Evolutionary conservation across 2,797 vertebrate genomes (phyloP).

Genomic region (Cetoscarus ocellatus): DNA sequence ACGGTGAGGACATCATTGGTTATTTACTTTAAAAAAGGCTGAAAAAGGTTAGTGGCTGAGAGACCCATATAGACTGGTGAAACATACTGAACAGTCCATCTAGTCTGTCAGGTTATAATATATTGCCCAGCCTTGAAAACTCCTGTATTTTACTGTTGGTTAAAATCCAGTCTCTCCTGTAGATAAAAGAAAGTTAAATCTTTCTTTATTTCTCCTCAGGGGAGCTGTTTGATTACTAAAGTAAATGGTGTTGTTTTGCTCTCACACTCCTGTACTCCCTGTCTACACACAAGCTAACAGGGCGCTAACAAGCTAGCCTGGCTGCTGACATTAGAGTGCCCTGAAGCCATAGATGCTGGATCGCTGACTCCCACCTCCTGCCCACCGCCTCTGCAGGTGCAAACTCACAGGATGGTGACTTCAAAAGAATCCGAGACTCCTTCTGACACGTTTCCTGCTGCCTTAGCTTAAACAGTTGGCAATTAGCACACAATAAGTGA

Average conservation of each 20-base stretch:
- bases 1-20: neutral
- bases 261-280: conserved; percentile 42
- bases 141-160: no score
- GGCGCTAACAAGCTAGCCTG: conserved; percentile 57
- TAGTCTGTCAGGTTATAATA: no score
- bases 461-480: conserved; percentile 13
- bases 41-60: neutral
- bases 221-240: conserved; percentile 34
- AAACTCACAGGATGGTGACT: conserved; percentile 11
- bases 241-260: conserved; percentile 56
- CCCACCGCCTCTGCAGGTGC: conserved; percentile 41
- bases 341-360: conserved; percentile 32
- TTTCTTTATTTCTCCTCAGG: neutral
- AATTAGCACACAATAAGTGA: conserved; percentile 23
- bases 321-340: conserved; percentile 55
- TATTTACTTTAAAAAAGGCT: neutral
- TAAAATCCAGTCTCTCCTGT: neutral
- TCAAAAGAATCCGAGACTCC: neutral
- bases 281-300: conserved; percentile 43
- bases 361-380: conserved; percentile 61
- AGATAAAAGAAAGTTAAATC: neutral
- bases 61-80: no score
- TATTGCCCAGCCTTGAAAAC: no score
- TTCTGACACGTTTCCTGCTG: conserved; percentile 7
- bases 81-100: no score